Percentiles rank a stretch among this genome's conserved stretches.
Evolutionary conservation across 2,888 invertebrate genomes (phyloP).

Genomic region (Leucozona laternaria): DNA sequence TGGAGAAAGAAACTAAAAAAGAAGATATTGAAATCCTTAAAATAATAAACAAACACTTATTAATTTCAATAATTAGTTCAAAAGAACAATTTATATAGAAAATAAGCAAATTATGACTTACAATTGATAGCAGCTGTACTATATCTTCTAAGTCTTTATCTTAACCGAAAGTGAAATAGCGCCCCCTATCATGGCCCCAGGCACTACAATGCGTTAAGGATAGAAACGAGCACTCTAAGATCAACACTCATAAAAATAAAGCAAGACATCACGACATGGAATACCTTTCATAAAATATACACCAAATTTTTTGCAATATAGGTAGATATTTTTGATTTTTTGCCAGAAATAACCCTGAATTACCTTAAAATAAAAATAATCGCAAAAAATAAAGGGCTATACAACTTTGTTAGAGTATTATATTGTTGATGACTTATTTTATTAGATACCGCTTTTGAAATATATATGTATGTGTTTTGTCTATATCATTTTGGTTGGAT

Average conservation of each 20-base stretch:
- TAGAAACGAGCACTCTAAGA: too few relatives aligned
- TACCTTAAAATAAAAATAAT: background rate
- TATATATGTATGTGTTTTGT: background rate
- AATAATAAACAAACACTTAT: too few relatives aligned
- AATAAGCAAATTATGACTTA: too few relatives aligned
- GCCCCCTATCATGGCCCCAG: too few relatives aligned
- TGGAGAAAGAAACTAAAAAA: too few relatives aligned
- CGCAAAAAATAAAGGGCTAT: background rate
- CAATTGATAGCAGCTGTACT: too few relatives aligned
- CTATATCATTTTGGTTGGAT: conserved; percentile 40
- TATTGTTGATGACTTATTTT: conserved; percentile 4
- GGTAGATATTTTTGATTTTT: conserved; percentile 55
- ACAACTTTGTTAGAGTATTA: background rate
- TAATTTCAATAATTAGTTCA: too few relatives aligned
- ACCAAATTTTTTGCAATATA: conserved; percentile 1
- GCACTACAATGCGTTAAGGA: too few relatives aligned
- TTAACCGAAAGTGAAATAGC: too few relatives aligned
- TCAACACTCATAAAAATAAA: conserved; percentile 4
- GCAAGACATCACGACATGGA: background rate
- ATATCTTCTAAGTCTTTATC: too few relatives aligned
- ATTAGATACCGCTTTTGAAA: background rate
- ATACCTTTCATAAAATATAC: conserved; percentile 39
- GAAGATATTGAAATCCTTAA: too few relatives aligned
- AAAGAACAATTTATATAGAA: too few relatives aligned
- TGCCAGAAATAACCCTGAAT: conserved; percentile 52